Percentiles rank a stretch among this genome's conserved stretches.
These are phyloP conservation scores for Lates japonicus DNA, from an alignment of 2,797 vertebrate species.

Conservation along the genomic window DNA sequence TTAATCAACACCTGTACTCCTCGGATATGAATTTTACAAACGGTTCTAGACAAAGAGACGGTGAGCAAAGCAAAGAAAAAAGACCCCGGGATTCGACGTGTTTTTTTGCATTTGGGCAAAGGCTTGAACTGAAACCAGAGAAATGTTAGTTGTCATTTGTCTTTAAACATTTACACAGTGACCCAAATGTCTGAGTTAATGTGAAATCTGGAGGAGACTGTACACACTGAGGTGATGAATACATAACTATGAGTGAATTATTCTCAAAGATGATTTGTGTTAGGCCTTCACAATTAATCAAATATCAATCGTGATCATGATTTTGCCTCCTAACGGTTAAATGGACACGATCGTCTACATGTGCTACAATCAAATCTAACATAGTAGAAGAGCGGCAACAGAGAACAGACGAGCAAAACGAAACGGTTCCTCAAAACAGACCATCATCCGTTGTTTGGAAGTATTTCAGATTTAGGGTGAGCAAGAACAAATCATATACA, in stretches of 20 bases:
- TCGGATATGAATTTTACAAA: constrained; percentile 88
- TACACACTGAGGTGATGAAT: neutral
- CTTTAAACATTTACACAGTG: constrained; percentile 10
- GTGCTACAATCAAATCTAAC: no score
- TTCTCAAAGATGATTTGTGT: neutral
- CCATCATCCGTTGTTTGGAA: no score
- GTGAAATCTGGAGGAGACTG: constrained; percentile 10
- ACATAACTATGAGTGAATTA: neutral
- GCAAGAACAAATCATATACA: no score
- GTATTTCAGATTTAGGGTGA: no score
- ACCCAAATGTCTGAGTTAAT: neutral
- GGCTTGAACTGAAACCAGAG: constrained; percentile 20
- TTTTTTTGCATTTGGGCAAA: constrained; percentile 37
- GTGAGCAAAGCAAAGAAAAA: constrained; percentile 47
- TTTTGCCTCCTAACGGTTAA: no score
- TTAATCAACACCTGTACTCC: constrained; percentile 86
- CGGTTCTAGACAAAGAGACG: constrained; percentile 61
- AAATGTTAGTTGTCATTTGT: constrained; percentile 45
- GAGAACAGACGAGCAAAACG: no score
- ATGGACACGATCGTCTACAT: no score
- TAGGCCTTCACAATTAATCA: no score
- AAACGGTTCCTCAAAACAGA: no score
- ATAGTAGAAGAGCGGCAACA: no score
- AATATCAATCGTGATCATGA: no score
- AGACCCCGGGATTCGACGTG: constrained; percentile 63